Percentiles rank a stretch among this genome's conserved stretches.
These are phyloP conservation scores for Aspidiotus rigidus DNA, from an alignment of 2,888 invertebrate species.

Conservation along the genomic window DNA sequence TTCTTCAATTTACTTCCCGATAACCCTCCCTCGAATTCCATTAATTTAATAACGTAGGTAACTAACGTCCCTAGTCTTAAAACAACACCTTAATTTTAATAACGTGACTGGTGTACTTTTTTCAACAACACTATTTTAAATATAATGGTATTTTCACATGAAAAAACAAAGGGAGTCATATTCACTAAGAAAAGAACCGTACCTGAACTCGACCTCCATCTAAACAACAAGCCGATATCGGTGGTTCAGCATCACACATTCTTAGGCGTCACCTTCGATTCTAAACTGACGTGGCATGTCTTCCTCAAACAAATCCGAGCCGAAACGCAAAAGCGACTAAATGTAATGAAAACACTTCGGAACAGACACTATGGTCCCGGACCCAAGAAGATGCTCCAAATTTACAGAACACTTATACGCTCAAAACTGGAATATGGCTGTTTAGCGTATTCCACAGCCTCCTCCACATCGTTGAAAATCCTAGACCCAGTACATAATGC, in stretches of 20 bases:
- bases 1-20: too few relatives aligned
- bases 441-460: not conserved
- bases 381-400: not conserved
- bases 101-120: too few relatives aligned
- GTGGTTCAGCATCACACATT: not conserved
- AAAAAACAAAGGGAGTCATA: not conserved
- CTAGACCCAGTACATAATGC: not conserved
- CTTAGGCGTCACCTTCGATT: not conserved
- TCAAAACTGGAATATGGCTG: not conserved
- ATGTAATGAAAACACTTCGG: not conserved
- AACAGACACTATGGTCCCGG: not conserved
- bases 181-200: not conserved
- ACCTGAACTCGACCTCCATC: not conserved
- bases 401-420: not conserved
- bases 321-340: not conserved
- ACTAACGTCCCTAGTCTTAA: too few relatives aligned
- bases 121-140: too few relatives aligned
- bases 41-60: too few relatives aligned
- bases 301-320: not conserved
- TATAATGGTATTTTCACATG: not conserved
- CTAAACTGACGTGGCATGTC: not conserved
- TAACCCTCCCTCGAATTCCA: too few relatives aligned
- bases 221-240: not conserved
- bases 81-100: too few relatives aligned
- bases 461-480: not conserved